Percentiles rank a stretch among this genome's conserved stretches.
phyloP scores from a whole-genome alignment of 2,797 vertebrate genomes.

The Ficedula albicollis region DNA sequence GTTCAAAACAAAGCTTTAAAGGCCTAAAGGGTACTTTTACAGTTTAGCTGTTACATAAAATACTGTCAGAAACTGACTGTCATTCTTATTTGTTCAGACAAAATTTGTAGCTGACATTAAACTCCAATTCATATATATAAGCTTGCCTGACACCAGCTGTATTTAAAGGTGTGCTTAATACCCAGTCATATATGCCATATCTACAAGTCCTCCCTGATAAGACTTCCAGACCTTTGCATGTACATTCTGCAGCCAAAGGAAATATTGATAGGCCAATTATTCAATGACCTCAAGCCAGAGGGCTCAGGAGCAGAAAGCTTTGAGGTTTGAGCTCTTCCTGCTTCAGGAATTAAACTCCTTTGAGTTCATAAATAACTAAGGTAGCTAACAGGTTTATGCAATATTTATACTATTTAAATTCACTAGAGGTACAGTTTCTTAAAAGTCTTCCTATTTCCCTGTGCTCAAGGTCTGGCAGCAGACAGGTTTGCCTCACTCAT shows the following conservation, averaged over 20 bases:
- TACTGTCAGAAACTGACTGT: background rate
- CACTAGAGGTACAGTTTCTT: background rate
- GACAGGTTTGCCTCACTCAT: background rate
- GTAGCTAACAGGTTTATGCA: background rate
- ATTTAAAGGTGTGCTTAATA: background rate
- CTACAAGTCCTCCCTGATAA: background rate
- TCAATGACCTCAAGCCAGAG: background rate
- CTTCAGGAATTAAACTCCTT: background rate
- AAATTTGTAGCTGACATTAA: background rate
- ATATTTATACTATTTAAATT: conserved; percentile 16
- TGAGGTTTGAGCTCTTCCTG: background rate
- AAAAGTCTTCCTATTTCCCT: background rate
- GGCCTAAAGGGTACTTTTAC: background rate
- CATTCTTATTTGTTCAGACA: background rate
- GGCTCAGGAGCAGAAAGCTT: background rate
- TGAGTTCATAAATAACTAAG: background rate
- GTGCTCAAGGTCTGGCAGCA: background rate
- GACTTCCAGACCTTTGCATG: background rate
- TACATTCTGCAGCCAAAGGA: background rate
- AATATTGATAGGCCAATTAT: background rate
- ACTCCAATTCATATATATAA: background rate
- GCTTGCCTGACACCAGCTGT: background rate
- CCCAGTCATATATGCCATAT: background rate
- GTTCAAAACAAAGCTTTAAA: background rate
- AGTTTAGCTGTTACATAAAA: background rate